Base-by-base conservation (phyloP, 2,888 invertebrate genomes). In the Pyrrhosoma nymphula region DNA sequence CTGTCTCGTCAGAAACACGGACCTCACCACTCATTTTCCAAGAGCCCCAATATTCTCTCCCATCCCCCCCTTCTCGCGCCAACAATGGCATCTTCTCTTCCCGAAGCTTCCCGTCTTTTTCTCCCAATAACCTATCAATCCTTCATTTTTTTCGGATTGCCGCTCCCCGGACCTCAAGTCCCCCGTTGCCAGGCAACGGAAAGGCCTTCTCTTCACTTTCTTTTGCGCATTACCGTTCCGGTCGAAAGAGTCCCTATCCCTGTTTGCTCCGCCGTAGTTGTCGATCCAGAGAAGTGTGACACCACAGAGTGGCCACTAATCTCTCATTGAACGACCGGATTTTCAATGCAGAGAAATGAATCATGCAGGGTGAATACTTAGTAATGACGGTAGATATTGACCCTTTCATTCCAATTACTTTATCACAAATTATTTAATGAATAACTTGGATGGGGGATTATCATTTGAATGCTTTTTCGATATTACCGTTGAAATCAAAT, bases 111-210 rank as follows among this genome's bases (percentile, higher is more conserved):
- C 82, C n/a, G 12, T 82, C 82, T 82, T 35, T 35, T 16, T 35
- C 82, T 35, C 82, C 82, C 14, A 30, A 82, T 82, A 82, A 82
- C 82, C 82, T 82, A 82, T 82, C 82, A 82, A 82, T 82, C 82
- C 82, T 82, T 35, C 82, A 35, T 82, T 82, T 82, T 82, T 82
- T 82, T 18, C 35, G n/a, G 82, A 30, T 35, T 82, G 82, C 82
- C 26, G 82, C 26, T 82, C 35, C 35, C 82, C 82, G 8, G 82
- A 16, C 82, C 35, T 47, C 35, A 1, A 82, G 14, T 30, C 82
- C 1, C 1, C 82, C 82, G 82, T 82, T 82, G 82, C 82, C 82
- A 35, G 35, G 82, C 82, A 82, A 82, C 82, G 30, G 20, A 35
- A 14, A 14, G 30, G 14, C 82, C 82, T 6, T n/a, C n/a, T 69